Evolutionary conservation across 2,113 vertebrate genomes (phyloP).

Genomic region (Tyto alba): DNA sequence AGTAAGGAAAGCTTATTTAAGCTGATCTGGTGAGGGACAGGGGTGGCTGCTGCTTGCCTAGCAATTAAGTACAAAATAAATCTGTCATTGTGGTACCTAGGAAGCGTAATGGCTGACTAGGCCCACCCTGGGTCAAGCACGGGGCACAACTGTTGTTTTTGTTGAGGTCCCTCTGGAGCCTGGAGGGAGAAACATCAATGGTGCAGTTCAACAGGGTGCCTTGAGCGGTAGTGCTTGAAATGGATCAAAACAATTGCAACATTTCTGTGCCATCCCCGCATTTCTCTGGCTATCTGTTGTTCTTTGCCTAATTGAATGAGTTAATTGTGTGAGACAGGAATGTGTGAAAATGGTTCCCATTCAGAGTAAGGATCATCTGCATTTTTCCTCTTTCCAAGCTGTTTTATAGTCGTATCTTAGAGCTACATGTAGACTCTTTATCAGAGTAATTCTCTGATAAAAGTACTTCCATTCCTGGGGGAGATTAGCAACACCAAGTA

Average conservation of each 20-base stretch:
- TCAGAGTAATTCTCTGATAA: neutral
- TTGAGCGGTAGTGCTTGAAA: neutral
- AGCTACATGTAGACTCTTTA: neutral
- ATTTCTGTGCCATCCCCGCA: constrained; percentile 21
- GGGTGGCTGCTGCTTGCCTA: neutral
- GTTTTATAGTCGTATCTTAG: neutral
- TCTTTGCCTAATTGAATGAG: constrained; percentile 18
- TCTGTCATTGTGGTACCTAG: neutral
- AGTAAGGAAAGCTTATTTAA: neutral
- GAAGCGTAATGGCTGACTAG: neutral
- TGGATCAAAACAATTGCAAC: neutral
- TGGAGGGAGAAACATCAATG: neutral
- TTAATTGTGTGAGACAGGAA: neutral
- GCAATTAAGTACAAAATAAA: neutral
- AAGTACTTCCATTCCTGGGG: neutral
- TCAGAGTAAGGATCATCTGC: neutral
- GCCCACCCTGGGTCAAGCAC: neutral
- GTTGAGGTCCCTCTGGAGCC: neutral
- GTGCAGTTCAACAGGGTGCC: neutral
- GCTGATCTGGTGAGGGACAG: neutral
- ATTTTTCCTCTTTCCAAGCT: neutral
- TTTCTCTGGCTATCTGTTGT: neutral
- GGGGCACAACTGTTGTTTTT: neutral
- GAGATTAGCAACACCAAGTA: neutral
- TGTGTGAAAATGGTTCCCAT: neutral